Conservation (phyloP, 2,113 vertebrate species). For the Brachyhypopomus gauderio region DNA sequence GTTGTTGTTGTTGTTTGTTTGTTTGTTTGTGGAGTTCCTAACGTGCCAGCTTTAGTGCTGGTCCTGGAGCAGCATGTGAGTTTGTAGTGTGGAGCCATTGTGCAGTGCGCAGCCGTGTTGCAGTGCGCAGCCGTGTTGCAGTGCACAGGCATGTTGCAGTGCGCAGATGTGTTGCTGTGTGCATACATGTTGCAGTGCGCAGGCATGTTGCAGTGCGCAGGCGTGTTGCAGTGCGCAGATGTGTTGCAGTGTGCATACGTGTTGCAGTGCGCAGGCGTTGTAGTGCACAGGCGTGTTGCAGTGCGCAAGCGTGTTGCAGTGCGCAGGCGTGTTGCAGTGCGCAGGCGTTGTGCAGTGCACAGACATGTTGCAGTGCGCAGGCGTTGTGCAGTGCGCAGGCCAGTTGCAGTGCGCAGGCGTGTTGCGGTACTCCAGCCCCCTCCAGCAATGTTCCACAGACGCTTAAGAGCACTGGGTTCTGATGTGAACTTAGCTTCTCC, state of each 20-base stretch:
- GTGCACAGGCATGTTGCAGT: no score
- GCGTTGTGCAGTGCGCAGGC: no score
- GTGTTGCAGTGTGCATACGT: neutral
- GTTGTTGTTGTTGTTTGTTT: neutral
- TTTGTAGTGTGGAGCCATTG: no score
- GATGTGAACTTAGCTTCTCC: constrained; percentile 62
- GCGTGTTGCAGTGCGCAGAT: no score
- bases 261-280: no score
- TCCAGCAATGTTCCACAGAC: constrained; percentile 3
- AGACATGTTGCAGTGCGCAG: no score
- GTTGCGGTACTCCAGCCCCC: neutral
- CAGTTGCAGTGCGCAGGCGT: neutral
- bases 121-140: neutral
- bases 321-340: no score
- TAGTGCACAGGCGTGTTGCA: neutral
- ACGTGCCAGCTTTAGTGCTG: neutral
- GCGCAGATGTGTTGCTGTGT: no score
- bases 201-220: no score
- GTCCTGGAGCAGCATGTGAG: neutral
- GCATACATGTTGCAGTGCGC: neutral
- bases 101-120: no score
- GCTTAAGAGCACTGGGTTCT: constrained; percentile 34
- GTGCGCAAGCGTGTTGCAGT: no score
- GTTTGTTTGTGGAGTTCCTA: neutral
- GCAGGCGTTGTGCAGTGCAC: neutral